A percentile compares a stretch with the other conserved stretches of the same genome.
These are phyloP conservation scores for Metaphire vulgaris DNA, from an alignment of 1,140 invertebrate genomes.

Conservation along the genomic window DNA sequence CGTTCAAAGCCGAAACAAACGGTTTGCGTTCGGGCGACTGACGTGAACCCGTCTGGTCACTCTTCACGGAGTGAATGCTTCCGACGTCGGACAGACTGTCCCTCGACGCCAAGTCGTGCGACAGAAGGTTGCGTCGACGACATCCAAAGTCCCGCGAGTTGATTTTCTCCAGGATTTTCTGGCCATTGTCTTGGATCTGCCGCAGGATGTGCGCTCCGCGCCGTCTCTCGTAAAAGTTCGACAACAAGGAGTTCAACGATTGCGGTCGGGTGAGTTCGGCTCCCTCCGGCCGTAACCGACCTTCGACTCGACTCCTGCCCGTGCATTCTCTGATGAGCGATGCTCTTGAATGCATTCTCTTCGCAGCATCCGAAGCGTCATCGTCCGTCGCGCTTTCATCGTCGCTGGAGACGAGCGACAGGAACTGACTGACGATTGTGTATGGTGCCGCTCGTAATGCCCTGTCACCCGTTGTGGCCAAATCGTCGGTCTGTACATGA, in stretches of 20 bases:
- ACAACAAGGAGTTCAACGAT: constrained; percentile 5
- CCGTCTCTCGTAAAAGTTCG: constrained; percentile 17
- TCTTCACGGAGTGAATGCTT: constrained; percentile 9
- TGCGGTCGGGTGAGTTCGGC: constrained; percentile 7
- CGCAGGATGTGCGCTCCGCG: constrained; percentile 17
- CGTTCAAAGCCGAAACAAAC: background rate
- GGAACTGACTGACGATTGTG: constrained; percentile 49
- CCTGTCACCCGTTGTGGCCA: constrained; percentile 43
- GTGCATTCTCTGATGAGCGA: background rate
- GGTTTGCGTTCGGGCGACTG: background rate
- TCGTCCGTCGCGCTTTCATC: constrained; percentile 43
- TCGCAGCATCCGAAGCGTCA: constrained; percentile 31
- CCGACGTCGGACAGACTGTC: constrained; percentile 12
- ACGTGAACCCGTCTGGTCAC: background rate
- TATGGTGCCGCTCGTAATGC: constrained; percentile 48
- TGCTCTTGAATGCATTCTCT: background rate
- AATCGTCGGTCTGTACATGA: constrained; percentile 39
- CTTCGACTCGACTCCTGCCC: background rate
- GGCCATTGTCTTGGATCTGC: constrained; percentile 25
- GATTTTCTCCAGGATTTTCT: constrained; percentile 24
- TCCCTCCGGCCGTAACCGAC: background rate
- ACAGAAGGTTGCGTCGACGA: constrained; percentile 6
- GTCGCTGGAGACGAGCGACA: constrained; percentile 41
- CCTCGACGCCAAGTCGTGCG: background rate
- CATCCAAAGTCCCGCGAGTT: constrained; percentile 18